A percentile compares a stretch with the other conserved stretches of the same genome.
phyloP scores from a whole-genome alignment of 2,888 invertebrate species.

The Tricholauxania praeusta region DNA sequence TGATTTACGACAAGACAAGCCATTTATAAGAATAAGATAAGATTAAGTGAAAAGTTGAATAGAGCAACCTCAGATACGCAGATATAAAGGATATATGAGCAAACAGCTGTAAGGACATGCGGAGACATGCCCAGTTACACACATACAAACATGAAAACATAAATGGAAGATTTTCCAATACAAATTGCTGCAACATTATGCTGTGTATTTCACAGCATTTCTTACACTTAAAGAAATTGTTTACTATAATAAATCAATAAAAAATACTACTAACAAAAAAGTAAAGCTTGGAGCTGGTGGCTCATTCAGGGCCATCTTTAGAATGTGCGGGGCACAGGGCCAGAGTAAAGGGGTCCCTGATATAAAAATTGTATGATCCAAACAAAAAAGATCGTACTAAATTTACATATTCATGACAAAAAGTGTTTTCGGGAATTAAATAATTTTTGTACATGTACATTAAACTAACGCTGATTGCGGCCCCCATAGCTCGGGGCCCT shows the following conservation, averaged over 20 bases:
- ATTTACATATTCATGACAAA: too few relatives aligned
- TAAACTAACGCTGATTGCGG: too few relatives aligned
- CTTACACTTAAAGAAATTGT: slow-evolving; percentile 4
- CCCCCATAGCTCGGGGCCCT: too few relatives aligned
- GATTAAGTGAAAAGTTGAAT: slow-evolving; percentile 55
- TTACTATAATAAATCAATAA: neutral
- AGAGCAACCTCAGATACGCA: slow-evolving; percentile 8
- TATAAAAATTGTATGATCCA: too few relatives aligned
- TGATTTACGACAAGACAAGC: slow-evolving; percentile 68
- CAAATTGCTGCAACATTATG: slow-evolving; percentile 61
- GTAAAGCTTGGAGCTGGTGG: too few relatives aligned
- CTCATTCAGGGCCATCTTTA: too few relatives aligned
- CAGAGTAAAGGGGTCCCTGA: too few relatives aligned
- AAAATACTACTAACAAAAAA: too few relatives aligned
- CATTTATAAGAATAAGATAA: slow-evolving; percentile 63
- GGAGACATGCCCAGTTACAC: neutral
- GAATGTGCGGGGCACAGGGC: too few relatives aligned
- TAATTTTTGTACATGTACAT: too few relatives aligned
- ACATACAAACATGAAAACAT: slow-evolving; percentile 44
- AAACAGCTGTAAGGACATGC: neutral
- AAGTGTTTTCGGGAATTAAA: too few relatives aligned
- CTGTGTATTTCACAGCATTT: slow-evolving; percentile 49
- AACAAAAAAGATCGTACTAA: too few relatives aligned
- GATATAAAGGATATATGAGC: neutral
- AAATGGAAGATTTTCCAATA: slow-evolving; percentile 46